A percentile compares a stretch with the other conserved stretches of the same genome.
These are phyloP conservation scores for Fragum whitleyi DNA, from an alignment of 2,888 invertebrate genomes.

Conservation along the genomic window DNA sequence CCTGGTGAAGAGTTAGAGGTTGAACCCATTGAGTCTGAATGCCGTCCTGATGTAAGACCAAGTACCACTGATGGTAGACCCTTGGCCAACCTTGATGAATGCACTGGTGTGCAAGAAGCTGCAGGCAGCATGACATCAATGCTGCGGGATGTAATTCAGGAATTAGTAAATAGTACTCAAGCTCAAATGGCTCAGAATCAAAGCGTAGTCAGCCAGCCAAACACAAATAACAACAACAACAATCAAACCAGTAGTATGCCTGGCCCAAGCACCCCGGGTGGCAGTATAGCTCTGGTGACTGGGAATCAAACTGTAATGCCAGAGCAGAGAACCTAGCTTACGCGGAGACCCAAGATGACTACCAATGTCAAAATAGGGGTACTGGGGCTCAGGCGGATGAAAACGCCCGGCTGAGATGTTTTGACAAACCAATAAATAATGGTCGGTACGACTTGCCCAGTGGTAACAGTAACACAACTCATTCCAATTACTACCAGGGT, in stretches of 20 bases:
- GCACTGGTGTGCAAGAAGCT: not conserved
- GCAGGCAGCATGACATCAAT: not conserved
- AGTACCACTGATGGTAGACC: not conserved
- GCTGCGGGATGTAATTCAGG: not conserved
- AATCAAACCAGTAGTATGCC: not conserved
- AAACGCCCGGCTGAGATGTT: not conserved
- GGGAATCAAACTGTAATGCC: not conserved
- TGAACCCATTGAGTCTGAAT: not conserved
- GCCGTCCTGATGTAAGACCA: not conserved
- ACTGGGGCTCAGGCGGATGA: not conserved
- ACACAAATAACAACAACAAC: not conserved
- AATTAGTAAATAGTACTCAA: not conserved
- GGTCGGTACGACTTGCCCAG: not conserved
- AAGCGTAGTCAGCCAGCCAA: not conserved
- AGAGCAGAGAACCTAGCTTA: not conserved
- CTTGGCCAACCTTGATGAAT: not conserved
- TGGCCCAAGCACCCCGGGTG: not conserved
- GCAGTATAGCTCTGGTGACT: conserved; percentile 6
- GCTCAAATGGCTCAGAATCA: not conserved
- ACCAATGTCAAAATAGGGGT: not conserved
- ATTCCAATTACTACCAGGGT: not conserved
- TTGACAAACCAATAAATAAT: too few relatives aligned
- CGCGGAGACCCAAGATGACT: too few relatives aligned
- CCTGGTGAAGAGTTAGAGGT: not conserved
- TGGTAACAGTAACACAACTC: not conserved